Conservation (phyloP, 2,797 vertebrate species). For the Enteromius paludinosus region DNA sequence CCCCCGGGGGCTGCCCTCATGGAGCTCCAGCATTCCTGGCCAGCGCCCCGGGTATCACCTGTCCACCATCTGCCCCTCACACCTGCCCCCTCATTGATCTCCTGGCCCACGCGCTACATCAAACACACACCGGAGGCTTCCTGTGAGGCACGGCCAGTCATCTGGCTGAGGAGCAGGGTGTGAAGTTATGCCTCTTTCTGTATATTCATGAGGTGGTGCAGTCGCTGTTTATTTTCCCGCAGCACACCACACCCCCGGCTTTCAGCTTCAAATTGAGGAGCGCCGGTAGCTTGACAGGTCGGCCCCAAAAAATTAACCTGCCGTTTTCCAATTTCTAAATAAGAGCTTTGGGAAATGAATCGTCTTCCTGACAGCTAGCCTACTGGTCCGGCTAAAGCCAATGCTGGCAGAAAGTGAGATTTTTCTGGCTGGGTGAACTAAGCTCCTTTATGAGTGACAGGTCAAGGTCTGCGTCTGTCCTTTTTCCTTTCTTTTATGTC, state of each 20-base stretch:
- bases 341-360: slow-evolving; percentile 52
- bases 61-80: slow-evolving; percentile 86
- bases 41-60: slow-evolving; percentile 51
- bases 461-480: background rate
- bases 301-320: slow-evolving; percentile 34
- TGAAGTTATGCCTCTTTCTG: slow-evolving; percentile 33
- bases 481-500: slow-evolving; percentile 16
- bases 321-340: slow-evolving; percentile 50
- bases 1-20: slow-evolving; percentile 26
- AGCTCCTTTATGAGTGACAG: slow-evolving; percentile 54
- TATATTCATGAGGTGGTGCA: slow-evolving; percentile 44
- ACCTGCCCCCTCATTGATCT: slow-evolving; percentile 91
- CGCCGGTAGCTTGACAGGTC: slow-evolving; percentile 27
- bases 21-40: slow-evolving; percentile 49
- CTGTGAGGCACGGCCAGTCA: slow-evolving; percentile 41
- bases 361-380: slow-evolving; percentile 46
- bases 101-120: slow-evolving; percentile 84
- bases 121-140: slow-evolving; percentile 49
- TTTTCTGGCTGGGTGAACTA: slow-evolving; percentile 55
- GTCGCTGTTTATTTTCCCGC: slow-evolving; percentile 25
- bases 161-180: slow-evolving; percentile 38
- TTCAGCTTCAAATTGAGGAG: slow-evolving; percentile 11
- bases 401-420: slow-evolving; percentile 41
- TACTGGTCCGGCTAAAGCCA: slow-evolving; percentile 45
- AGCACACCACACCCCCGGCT: slow-evolving; percentile 20